Evolutionary conservation across 2,888 invertebrate genomes (phyloP).

Genomic region (Biston stratarius): DNA sequence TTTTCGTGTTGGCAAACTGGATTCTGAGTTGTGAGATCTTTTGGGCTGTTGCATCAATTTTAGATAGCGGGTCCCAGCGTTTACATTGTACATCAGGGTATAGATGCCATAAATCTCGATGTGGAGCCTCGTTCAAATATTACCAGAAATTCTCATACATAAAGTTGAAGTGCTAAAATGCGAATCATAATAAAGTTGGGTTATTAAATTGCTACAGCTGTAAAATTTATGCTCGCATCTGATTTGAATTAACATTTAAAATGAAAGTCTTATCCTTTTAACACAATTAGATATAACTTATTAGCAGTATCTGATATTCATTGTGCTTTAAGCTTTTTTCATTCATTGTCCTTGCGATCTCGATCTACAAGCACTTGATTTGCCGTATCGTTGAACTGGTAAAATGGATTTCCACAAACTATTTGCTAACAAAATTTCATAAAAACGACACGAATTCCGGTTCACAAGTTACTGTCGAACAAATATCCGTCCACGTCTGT

Average conservation of each 20-base stretch:
- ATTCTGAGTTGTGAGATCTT: constrained; percentile 30
- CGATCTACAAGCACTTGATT: too few species aligned
- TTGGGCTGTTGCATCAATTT: constrained; percentile 39
- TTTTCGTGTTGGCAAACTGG: constrained; percentile 33
- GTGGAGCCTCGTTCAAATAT: constrained; percentile 50
- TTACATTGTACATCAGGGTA: constrained; percentile 46
- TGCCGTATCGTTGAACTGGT: too few species aligned
- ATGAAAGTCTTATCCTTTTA: neutral
- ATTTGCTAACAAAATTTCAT: too few species aligned
- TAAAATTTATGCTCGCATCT: constrained; percentile 47
- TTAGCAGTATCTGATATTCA: too few species aligned
- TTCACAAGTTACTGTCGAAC: too few species aligned
- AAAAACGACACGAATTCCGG: too few species aligned
- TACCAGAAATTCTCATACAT: constrained; percentile 51
- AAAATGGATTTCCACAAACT: too few species aligned
- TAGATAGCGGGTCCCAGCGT: constrained; percentile 43
- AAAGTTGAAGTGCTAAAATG: constrained; percentile 71
- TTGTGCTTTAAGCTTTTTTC: too few species aligned
- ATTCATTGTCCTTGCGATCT: too few species aligned
- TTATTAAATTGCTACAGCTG: constrained; percentile 55
- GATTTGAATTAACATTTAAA: constrained; percentile 22
- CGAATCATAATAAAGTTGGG: constrained; percentile 68
- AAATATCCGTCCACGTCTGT: too few species aligned
- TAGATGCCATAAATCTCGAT: constrained; percentile 50
- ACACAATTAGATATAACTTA: too few species aligned